Evolutionary conservation across 2,113 vertebrate species (phyloP).

Genomic region (Alosa alosa): DNA sequence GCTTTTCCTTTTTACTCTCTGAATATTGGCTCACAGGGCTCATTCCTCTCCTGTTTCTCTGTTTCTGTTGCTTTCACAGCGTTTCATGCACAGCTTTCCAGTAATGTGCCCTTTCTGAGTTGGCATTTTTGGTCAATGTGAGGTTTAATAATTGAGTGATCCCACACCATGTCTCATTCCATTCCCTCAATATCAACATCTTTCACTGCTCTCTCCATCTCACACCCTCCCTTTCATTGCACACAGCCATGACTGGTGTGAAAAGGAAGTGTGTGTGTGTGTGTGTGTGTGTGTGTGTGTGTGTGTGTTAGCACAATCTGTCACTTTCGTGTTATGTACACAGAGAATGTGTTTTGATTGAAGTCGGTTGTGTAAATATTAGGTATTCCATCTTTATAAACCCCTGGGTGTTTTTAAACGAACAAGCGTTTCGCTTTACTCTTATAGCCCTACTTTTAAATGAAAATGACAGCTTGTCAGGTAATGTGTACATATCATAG

Average conservation of each 20-base stretch:
- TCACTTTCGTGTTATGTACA: background rate
- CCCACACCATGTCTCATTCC: constrained; percentile 24
- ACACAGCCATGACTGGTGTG: background rate
- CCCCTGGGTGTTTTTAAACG: background rate
- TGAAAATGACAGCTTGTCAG: background rate
- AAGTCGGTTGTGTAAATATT: background rate
- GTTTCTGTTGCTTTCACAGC: background rate
- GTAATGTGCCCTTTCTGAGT: constrained; percentile 15
- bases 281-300: background rate
- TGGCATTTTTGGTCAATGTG: constrained; percentile 10
- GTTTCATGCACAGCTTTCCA: background rate
- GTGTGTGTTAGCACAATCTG: background rate
- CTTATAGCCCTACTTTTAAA: background rate
- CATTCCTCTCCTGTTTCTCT: constrained; percentile 14
- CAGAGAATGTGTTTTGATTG: background rate
- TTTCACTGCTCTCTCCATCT: constrained; percentile 28
- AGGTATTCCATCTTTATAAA: background rate
- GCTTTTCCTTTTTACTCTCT: constrained; percentile 1
- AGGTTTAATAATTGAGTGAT: constrained; percentile 29
- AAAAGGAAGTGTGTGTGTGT: background rate
- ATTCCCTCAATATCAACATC: background rate
- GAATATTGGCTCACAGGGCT: background rate
- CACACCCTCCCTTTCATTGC: background rate
- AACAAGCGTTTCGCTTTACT: background rate
- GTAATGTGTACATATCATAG: background rate